Evolutionary conservation across 2,888 invertebrate species (phyloP).

Genomic region (Podotricha telesiphe): DNA sequence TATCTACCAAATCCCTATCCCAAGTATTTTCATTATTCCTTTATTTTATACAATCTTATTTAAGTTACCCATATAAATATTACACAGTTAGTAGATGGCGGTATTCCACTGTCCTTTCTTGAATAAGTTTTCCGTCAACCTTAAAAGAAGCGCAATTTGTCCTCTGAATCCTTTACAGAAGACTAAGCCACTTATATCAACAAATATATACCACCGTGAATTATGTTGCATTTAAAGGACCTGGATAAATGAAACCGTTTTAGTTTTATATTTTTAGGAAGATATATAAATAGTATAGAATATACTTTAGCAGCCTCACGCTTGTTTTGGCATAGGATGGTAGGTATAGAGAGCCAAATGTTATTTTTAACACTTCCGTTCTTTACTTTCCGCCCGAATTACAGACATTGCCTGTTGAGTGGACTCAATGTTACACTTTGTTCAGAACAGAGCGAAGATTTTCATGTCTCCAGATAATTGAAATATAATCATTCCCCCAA

Average conservation of each 20-base stretch:
- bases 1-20: too few species aligned
- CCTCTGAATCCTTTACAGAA: conserved; percentile 26
- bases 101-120: conserved; percentile 20
- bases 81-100: conserved; percentile 21
- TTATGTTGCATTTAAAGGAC: conserved; percentile 27
- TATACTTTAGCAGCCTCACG: too few species aligned
- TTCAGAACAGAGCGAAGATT: too few species aligned
- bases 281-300: too few species aligned
- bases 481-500: too few species aligned
- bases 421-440: too few species aligned
- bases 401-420: too few species aligned
- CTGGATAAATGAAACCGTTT: conserved; percentile 13
- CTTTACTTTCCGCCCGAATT: too few species aligned
- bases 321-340: too few species aligned
- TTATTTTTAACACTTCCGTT: too few species aligned
- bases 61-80: conserved; percentile 6
- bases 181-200: conserved; percentile 32
- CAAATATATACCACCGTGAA: conserved; percentile 31
- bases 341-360: too few species aligned
- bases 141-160: conserved; percentile 37
- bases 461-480: too few species aligned
- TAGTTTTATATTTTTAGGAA: neutral
- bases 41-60: neutral
- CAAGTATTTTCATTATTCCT: neutral
- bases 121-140: conserved; percentile 34